phyloP scores from a whole-genome alignment of 2,888 invertebrate genomes.

The Neuroscelio doddi region DNA sequence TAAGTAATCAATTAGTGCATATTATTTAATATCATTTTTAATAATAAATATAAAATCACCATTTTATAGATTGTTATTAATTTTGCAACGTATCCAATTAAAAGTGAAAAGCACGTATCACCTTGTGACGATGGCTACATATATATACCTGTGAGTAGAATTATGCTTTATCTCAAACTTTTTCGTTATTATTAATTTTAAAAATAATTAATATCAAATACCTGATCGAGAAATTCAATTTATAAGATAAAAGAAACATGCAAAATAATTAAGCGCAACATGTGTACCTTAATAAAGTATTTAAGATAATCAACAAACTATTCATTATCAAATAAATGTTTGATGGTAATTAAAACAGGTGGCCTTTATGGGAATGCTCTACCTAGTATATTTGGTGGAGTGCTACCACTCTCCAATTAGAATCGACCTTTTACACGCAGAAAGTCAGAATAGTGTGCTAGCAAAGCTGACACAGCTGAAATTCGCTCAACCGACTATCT shows the following conservation, averaged over 20 bases:
- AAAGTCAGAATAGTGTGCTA: conserved; percentile 79
- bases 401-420: conserved; percentile 87
- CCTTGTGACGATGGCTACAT: conserved; percentile 88
- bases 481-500: conserved; percentile 83
- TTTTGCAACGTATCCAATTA: conserved; percentile 78
- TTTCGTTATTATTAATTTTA: too few species aligned
- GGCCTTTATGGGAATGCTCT: conserved; percentile 84
- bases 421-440: conserved; percentile 78
- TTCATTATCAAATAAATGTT: not conserved
- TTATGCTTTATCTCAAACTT: not conserved
- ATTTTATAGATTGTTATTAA: conserved; percentile 75
- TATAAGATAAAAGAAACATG: too few species aligned
- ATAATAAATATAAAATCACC: too few species aligned
- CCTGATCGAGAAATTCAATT: too few species aligned
- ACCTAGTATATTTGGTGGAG: conserved; percentile 87
- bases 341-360: conserved; percentile 64
- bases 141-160: conserved; percentile 79
- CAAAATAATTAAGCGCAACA: too few species aligned
- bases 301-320: too few species aligned
- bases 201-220: too few species aligned
- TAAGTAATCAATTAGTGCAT: too few species aligned
- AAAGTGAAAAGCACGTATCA: conserved; percentile 78
- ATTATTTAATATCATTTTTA: too few species aligned
- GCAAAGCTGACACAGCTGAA: conserved; percentile 79
- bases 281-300: too few species aligned